Conservation (phyloP, 1,140 invertebrate species). For the Megathymus violae region DNA sequence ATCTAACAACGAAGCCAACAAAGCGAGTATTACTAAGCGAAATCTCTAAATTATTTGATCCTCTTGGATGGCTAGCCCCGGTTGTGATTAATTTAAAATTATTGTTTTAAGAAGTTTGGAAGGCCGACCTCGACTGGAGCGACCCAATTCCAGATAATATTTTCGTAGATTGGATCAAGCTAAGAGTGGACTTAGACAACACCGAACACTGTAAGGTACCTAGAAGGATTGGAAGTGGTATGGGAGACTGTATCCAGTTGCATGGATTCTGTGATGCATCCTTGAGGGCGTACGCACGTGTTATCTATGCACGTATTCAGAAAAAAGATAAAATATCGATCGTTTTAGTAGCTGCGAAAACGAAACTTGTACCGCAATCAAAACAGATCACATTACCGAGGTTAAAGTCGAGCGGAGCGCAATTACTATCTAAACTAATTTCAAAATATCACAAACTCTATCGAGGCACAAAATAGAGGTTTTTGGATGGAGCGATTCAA, state of each 20-base stretch:
- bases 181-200: slow-evolving; percentile 33
- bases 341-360: slow-evolving; percentile 35
- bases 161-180: slow-evolving; percentile 8
- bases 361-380: slow-evolving; percentile 34
- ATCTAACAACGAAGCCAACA: slow-evolving; percentile 13
- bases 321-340: slow-evolving; percentile 6
- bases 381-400: slow-evolving; percentile 36
- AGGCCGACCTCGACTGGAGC: slow-evolving; percentile 13
- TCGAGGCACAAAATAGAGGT: too few species aligned
- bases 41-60: slow-evolving; percentile 70
- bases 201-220: too few species aligned
- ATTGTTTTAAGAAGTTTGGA: slow-evolving; percentile 56
- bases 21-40: slow-evolving; percentile 60
- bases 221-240: too few species aligned
- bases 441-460: too few species aligned
- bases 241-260: too few species aligned
- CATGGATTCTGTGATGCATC: slow-evolving; percentile 56
- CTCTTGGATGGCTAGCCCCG: slow-evolving; percentile 64
- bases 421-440: slow-evolving; percentile 48
- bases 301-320: slow-evolving; percentile 52
- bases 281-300: slow-evolving; percentile 51
- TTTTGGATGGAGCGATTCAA: slow-evolving; percentile 54
- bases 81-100: slow-evolving; percentile 61
- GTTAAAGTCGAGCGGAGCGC: slow-evolving; percentile 59
- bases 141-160: slow-evolving; percentile 6